Conservation (phyloP, 64 coral and sea anemone species). For the Anthopleura sola region DNA sequence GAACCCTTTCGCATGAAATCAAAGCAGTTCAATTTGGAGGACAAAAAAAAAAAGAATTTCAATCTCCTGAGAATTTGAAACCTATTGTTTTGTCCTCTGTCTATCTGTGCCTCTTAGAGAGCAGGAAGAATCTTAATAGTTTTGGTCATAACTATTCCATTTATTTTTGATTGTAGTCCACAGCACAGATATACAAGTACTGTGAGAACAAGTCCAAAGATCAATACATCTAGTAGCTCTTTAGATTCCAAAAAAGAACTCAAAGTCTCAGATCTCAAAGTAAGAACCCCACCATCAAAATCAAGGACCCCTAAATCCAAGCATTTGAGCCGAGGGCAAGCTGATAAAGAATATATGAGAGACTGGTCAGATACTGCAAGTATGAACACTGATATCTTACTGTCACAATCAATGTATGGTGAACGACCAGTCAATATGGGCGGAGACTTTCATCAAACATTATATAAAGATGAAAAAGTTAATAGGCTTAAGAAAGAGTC, state of each 20-base stretch:
- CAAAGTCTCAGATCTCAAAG: conserved; percentile 20
- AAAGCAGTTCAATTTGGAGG: too few species aligned
- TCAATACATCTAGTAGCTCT: not conserved
- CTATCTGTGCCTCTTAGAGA: too few species aligned
- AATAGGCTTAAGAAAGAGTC: conserved; percentile 65
- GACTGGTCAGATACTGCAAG: conserved; percentile 89
- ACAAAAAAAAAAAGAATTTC: too few species aligned
- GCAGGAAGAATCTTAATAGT: too few species aligned
- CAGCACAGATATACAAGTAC: not conserved
- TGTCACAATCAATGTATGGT: conserved; percentile 92
- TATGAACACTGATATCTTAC: conserved; percentile 83
- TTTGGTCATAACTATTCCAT: too few species aligned
- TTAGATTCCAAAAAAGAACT: not conserved
- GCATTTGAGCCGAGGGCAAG: not conserved
- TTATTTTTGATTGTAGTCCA: not conserved
- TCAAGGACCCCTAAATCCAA: not conserved
- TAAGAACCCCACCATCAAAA: conserved; percentile 9
- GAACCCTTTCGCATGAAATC: too few species aligned
- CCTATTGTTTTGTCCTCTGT: too few species aligned
- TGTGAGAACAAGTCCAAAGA: not conserved
- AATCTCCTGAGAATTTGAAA: too few species aligned
- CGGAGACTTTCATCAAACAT: conserved; percentile 72
- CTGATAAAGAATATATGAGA: not conserved
- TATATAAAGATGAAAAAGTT: conserved; percentile 78
- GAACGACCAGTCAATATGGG: conserved; percentile 90